phyloP scores from a whole-genome alignment of 2,888 invertebrate genomes.

The Timema podura region DNA sequence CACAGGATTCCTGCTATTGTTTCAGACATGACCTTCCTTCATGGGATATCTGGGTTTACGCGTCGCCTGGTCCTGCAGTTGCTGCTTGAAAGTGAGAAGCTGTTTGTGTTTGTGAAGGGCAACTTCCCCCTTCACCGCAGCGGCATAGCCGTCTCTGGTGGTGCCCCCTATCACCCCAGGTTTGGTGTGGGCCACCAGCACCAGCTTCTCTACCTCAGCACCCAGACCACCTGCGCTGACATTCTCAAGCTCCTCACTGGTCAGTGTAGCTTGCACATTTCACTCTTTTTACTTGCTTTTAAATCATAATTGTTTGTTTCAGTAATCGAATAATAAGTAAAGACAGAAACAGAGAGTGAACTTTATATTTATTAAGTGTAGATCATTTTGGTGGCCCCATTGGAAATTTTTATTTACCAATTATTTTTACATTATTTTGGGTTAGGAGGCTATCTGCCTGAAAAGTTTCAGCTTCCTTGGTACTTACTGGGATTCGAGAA shows the following conservation, averaged over 20 bases:
- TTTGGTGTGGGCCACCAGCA: constrained; percentile 70
- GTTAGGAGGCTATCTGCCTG: too few species aligned
- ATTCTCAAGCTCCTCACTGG: constrained; percentile 54
- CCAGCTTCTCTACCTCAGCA: constrained; percentile 67
- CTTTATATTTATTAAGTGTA: too few species aligned
- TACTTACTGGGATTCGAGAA: too few species aligned
- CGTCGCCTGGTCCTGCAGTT: constrained; percentile 81
- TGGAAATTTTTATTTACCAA: too few species aligned
- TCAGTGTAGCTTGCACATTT: background rate
- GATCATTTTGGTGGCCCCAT: too few species aligned
- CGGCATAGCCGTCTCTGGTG: constrained; percentile 16
- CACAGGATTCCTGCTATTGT: background rate
- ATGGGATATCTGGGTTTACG: constrained; percentile 81
- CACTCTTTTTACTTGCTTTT: too few species aligned
- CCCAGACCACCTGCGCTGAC: constrained; percentile 69
- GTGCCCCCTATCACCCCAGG: constrained; percentile 54
- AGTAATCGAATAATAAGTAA: too few species aligned
- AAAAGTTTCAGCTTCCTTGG: too few species aligned
- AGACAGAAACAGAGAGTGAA: too few species aligned
- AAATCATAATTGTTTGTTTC: too few species aligned
- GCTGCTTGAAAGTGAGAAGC: constrained; percentile 79
- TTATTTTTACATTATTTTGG: too few species aligned
- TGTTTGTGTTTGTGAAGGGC: constrained; percentile 64
- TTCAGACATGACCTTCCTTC: constrained; percentile 45
- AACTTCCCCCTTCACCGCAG: constrained; percentile 27